Evolutionary conservation across 2,113 vertebrate genomes (phyloP), one percentile per base, ranked within the genome.

Genomic region (Todiramphus chloris): DNA sequence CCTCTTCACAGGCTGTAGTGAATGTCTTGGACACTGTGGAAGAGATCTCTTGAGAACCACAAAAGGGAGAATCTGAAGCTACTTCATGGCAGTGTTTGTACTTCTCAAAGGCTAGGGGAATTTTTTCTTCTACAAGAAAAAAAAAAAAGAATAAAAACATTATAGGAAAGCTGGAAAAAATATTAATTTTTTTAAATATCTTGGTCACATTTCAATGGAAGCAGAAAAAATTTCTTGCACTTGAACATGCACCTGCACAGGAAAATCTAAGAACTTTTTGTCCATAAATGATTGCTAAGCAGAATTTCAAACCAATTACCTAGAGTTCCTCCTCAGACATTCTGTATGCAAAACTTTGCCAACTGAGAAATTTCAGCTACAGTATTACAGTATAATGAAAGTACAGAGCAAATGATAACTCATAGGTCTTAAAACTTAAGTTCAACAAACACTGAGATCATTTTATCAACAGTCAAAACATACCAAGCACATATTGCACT

Each of bases 1-100:
- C 91, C 67, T 62, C 96, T 24, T 96, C 97, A 23, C 4, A 62
- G 33, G 97, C 94, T 73, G 93, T 96, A 48, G 18, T 44, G 53
- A 94, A 97, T 35, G 83, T 96, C 46, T 64, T 91, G 89, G 89
- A 94, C 6, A 9, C 18, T 20, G 46, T 70, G 35, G 33, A 81
- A 44, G 94, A 89, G 28, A 53, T 51, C 9, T 97, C 97, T 43
- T 79, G 93, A 62, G 94, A 94, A 53, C 18, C 43, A 53, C 60
- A 90, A 33, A 69, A 87, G 5, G 91, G 96, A 18, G 78, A 39
- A 64, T 97, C 96, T 14, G 78, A 86, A 72, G 82, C 67, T 77
- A 83, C 81, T 80, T 95, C 94, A 39, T 35, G 82, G 78, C 50
- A 94, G 60, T 88, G 84, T 73, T 87, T 93, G 91, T 91, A 91